Base-by-base conservation (phyloP, 2,113 vertebrate species). In the Tachysurus vachellii region DNA sequence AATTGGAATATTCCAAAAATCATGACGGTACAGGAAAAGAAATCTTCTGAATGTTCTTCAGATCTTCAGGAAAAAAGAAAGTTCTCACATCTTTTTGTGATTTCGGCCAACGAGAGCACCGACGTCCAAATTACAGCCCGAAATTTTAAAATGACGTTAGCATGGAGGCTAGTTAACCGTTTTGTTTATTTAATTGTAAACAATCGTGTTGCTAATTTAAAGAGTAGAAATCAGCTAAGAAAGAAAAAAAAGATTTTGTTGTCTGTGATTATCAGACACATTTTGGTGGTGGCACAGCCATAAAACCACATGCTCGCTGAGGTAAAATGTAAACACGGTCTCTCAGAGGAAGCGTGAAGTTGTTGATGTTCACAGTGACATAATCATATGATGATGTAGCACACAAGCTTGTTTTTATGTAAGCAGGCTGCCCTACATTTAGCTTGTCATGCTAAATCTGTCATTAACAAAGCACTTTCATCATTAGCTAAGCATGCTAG, bases 381-480 rank as follows among this genome's bases (percentile, higher is more conserved):
- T 42, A 71, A 84, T 84, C n/a, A 57, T 19, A 56, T 5, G n/a
- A 28, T 73, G 13, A 28, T 14, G 12, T 26, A 31, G 36, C 28
- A 70, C 31, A 56, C 54, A 36, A 11, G 68, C 54, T 84, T 84
- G 68, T 59, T 84, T 23, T 73, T 13, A 75, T 56, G 61, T 31
- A 36, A 68, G 76, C 28, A 80, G 8, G 1, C 3, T 50, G 10
- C 21, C 56, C 56, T 57, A 19, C 59, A 59, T 62, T 85, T 76
- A 85, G 54, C 42, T 57, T 31, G 8, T 62, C 31, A 44, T 59
- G 28, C 53, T 75, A 42, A 54, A 84, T n/a, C 71, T 77, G 84
- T 76, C 12, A 80, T 86, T 73, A 86, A 71, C 44, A 14, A 44
- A 82, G 31, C 57, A 44, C 59, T 36, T 31, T 42, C 31, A 61